Conservation (phyloP, 2,797 vertebrate species). For the Bucorvus abyssinicus region DNA sequence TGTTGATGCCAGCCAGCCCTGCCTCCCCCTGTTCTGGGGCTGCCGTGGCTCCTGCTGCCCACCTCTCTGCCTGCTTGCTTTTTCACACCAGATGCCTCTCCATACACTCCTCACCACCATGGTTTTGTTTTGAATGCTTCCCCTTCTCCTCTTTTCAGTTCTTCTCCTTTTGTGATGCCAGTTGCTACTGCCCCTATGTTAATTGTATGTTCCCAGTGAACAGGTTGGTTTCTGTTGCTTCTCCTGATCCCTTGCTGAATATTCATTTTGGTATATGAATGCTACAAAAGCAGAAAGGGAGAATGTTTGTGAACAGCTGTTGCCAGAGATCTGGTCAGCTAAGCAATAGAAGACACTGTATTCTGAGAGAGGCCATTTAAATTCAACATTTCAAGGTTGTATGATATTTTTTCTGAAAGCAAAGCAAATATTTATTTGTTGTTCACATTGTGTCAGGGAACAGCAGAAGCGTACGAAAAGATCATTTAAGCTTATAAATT, state of each 20-base stretch:
- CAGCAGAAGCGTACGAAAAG: constrained; percentile 8
- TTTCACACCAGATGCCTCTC: background rate
- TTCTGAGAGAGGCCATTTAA: constrained; percentile 8
- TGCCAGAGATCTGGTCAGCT: constrained; percentile 58
- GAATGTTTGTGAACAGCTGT: constrained; percentile 29
- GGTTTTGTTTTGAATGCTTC: constrained; percentile 17
- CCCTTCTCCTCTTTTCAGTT: background rate
- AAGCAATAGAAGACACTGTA: background rate
- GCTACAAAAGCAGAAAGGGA: background rate
- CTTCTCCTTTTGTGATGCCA: background rate
- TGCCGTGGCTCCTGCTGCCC: background rate
- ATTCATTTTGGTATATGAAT: constrained; percentile 28
- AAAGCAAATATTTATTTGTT: constrained; percentile 20
- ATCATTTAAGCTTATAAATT: constrained; percentile 31
- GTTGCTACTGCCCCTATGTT: background rate
- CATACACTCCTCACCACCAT: accelerated
- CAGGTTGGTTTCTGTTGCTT: constrained; percentile 13
- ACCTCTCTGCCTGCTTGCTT: background rate
- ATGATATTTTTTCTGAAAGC: constrained; percentile 34
- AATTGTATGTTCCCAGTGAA: constrained; percentile 8
- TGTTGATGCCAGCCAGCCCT: background rate
- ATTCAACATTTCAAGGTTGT: constrained; percentile 25
- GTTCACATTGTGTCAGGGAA: background rate
- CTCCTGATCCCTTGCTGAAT: background rate
- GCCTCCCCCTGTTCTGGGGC: accelerated